phyloP scores from a whole-genome alignment of 2,113 vertebrate genomes.

The Bungarus multicinctus region DNA sequence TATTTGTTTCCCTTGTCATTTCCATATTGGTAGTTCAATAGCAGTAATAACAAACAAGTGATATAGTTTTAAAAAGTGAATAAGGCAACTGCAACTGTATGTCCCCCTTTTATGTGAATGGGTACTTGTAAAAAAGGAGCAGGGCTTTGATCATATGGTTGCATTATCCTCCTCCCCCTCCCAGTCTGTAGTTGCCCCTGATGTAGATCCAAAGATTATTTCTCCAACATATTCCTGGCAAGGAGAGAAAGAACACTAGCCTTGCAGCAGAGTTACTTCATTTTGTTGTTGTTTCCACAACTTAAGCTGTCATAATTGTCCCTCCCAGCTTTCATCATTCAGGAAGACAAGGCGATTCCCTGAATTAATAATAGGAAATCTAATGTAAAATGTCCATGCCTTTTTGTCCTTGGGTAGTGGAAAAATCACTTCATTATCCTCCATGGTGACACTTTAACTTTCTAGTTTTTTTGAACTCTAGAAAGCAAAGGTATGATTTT shows the following conservation, averaged over 20 bases:
- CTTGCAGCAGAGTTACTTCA: not conserved
- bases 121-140: not conserved
- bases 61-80: not conserved
- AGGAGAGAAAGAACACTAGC: not conserved
- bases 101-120: not conserved
- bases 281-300: not conserved
- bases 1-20: not conserved
- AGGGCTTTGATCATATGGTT: not conserved
- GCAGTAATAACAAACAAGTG: not conserved
- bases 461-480: slow-evolving; percentile 10
- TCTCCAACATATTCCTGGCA: not conserved
- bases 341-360: not conserved
- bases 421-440: not conserved
- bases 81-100: not conserved
- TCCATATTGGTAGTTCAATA: not conserved
- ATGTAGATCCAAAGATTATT: not conserved
- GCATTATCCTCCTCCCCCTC: not conserved
- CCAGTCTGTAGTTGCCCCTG: not conserved
- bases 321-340: not conserved
- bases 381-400: not conserved
- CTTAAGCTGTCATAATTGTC: not conserved
- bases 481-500: slow-evolving; percentile 44
- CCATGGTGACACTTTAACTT: slow-evolving; percentile 24
- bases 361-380: not conserved
- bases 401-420: not conserved